Base-by-base conservation (phyloP, 2,113 vertebrate genomes). In the Ardeotis arabs region DNA sequence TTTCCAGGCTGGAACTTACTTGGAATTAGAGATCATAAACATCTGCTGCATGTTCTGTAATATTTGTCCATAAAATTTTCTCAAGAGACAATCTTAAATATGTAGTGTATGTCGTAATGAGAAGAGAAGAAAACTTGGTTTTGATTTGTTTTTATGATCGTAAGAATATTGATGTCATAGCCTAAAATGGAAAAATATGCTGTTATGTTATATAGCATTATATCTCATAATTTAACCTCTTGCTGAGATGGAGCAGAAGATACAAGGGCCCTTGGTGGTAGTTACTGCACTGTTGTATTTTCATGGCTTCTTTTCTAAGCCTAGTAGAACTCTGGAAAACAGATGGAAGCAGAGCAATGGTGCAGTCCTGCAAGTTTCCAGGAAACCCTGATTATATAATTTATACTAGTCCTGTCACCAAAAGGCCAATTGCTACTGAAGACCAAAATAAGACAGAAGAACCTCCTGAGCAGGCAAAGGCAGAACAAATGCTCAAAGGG, bases 171-270 rank as follows among this genome's bases (percentile, higher is more conserved):
- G 84, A 94, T 82, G 87, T 88, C 55, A 87, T 63, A 87, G 52
- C 39, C 39, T 81, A 88, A 94, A 92, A 74, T 60, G 52, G 52
- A 86, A 90, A 95, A 91, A 67, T 41, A 68, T 62, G 39, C 49
- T 73, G 35, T 67, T 77, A 62, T 53, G 23, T 52, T 82, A 31
- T 59, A 76, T 22, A 77, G 39, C 33, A 74, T 75, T 84, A 33
- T 74, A 62, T 50, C 6, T 5, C 23, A 28, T 31, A 68, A 86
- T 84, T 93, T 74, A 83, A 77, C 47, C 37, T 78, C 68, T 86
- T 93, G 39, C 75, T 94, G 79, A 92, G 90, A 84, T 60, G 69
- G 39, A 93, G 44, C 55, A 88, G 60, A 93, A 95, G 64, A 90
- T 39, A 53, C n/a, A 35, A 84, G 56, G 69, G 33, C 37, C 47